Conservation (phyloP, 2,113 vertebrate genomes). For the Pituophis catenifer region DNA sequence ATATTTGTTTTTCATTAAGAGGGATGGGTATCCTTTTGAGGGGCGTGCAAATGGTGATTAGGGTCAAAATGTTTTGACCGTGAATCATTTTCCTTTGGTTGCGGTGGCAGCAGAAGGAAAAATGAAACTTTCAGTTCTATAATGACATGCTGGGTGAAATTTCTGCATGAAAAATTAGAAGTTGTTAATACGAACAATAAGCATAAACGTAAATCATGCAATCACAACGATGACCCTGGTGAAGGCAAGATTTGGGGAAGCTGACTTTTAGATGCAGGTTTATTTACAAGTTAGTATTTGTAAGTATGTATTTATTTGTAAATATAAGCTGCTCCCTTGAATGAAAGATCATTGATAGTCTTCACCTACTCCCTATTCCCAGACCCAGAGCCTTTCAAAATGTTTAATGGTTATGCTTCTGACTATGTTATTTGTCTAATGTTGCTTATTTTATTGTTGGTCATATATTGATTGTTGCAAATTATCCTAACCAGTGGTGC, state of each 20-base stretch:
- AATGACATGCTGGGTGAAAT: neutral
- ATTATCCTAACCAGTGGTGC: too few species aligned
- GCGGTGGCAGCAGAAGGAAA: neutral
- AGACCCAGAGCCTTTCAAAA: neutral
- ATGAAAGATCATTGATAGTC: neutral
- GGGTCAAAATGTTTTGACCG: neutral
- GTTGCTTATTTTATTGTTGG: neutral
- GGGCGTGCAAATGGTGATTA: neutral
- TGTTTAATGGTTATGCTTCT: neutral
- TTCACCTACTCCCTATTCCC: neutral
- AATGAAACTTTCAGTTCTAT: neutral
- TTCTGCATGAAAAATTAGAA: neutral
- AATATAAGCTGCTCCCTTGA: neutral
- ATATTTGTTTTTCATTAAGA: neutral
- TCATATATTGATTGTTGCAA: neutral
- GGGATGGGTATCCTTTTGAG: neutral
- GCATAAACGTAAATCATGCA: neutral
- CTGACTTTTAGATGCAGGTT: neutral
- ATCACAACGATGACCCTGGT: neutral
- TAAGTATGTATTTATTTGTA: neutral
- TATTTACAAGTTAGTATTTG: neutral
- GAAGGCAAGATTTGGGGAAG: neutral
- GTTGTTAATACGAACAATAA: neutral
- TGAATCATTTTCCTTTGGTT: neutral
- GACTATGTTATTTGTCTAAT: neutral